These are phyloP conservation scores for Cervus canadensis DNA, from an alignment of 2,113 vertebrate genomes.

Conservation along the genomic window DNA sequence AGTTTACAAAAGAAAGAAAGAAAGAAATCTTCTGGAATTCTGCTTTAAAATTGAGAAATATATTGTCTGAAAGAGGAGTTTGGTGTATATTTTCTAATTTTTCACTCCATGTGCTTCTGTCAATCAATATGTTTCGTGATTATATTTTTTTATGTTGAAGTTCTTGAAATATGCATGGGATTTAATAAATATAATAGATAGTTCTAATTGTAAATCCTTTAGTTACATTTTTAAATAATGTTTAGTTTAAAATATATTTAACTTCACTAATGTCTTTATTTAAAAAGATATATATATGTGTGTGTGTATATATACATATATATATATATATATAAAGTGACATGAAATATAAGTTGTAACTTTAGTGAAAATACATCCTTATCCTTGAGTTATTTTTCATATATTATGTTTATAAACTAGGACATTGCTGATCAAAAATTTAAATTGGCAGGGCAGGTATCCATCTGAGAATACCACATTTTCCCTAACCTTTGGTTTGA, in stretches of 20 bases:
- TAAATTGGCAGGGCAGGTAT: background rate
- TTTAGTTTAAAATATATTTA: background rate
- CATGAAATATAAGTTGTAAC: background rate
- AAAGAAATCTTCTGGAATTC: background rate
- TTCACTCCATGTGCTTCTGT: background rate
- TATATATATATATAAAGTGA: background rate
- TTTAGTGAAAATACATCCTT: background rate
- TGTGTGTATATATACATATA: too few species aligned
- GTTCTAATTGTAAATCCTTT: background rate
- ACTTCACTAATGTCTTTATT: background rate
- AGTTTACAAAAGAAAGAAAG: background rate
- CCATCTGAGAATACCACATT: background rate
- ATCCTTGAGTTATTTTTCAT: background rate
- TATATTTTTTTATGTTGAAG: background rate
- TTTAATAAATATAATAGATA: background rate
- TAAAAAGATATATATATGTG: background rate
- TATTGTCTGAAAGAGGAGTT: background rate
- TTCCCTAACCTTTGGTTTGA: background rate
- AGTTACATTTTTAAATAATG: background rate
- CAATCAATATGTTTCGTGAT: background rate
- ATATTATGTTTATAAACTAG: background rate
- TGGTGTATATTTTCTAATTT: background rate
- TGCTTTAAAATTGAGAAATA: background rate
- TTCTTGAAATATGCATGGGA: background rate
- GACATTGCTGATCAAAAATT: background rate